Percentiles rank a stretch among this genome's conserved stretches.
phyloP scores from a whole-genome alignment of 2,113 vertebrate genomes.

The Leptodactylus fuscus region DNA sequence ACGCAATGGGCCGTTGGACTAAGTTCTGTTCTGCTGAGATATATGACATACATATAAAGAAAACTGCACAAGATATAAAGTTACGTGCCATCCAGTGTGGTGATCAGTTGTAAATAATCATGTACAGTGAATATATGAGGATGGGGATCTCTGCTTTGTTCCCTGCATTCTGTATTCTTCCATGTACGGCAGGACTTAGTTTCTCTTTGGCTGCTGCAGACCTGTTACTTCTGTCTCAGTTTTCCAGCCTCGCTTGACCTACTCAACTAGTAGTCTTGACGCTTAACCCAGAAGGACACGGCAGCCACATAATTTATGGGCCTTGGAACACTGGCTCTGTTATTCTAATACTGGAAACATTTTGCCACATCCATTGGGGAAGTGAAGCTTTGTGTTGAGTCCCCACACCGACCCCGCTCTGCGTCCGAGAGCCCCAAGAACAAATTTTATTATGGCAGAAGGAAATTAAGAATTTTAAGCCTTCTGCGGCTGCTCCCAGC shows the following conservation, averaged over 20 bases:
- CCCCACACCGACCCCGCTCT: not conserved
- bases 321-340: slow-evolving; percentile 10
- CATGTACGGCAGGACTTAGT: not conserved
- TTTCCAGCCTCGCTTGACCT: not conserved
- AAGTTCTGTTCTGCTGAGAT: no score
- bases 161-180: not conserved
- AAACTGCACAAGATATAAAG: no score
- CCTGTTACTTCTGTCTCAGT: not conserved
- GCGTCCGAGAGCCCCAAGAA: slow-evolving; percentile 7
- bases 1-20: no score
- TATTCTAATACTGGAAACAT: slow-evolving; percentile 23
- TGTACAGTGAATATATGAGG: no score
- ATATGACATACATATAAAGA: no score
- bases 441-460: slow-evolving; percentile 36
- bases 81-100: no score
- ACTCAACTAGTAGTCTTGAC: not conserved
- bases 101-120: no score
- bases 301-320: not conserved
- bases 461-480: slow-evolving; percentile 54
- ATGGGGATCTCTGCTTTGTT: not conserved
- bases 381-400: not conserved
- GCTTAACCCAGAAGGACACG: not conserved
- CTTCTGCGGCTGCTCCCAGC: slow-evolving; percentile 3
- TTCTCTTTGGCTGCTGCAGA: not conserved
- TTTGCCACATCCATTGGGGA: not conserved